These are phyloP conservation scores for Mythimna lalbum DNA, from an alignment of 2,888 invertebrate species.

Conservation along the genomic window DNA sequence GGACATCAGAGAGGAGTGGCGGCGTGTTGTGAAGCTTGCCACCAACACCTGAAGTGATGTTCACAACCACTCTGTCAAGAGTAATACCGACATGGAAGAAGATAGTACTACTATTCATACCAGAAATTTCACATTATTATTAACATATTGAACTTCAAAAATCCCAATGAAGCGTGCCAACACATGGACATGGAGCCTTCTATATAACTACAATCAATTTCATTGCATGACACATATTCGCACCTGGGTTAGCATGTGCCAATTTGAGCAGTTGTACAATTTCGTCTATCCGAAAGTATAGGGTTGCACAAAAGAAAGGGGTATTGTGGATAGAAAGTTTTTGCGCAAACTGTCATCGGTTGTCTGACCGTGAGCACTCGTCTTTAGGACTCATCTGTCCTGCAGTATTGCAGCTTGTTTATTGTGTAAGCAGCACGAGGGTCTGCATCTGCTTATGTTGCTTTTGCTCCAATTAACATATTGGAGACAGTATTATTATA, in stretches of 20 bases:
- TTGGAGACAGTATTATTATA: background rate
- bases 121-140: background rate
- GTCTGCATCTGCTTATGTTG: slow-evolving; percentile 48
- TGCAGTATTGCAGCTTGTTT: slow-evolving; percentile 78
- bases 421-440: slow-evolving; percentile 62
- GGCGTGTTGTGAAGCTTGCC: no score
- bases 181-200: slow-evolving; percentile 14
- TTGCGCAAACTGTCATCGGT: slow-evolving; percentile 69
- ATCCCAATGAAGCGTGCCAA: slow-evolving; percentile 23
- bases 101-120: background rate
- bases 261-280: slow-evolving; percentile 59
- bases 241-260: slow-evolving; percentile 78
- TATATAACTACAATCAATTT: slow-evolving; percentile 30
- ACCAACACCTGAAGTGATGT: no score
- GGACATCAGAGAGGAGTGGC: no score
- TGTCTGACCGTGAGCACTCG: slow-evolving; percentile 68
- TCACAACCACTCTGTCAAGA: no score
- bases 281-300: slow-evolving; percentile 66
- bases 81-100: no score
- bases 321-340: slow-evolving; percentile 76
- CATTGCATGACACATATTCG: slow-evolving; percentile 30
- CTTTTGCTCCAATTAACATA: slow-evolving; percentile 28
- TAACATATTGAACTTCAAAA: background rate
- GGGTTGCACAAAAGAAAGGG: slow-evolving; percentile 80
- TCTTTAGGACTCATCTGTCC: slow-evolving; percentile 55